Conservation (phyloP, 2,888 invertebrate genomes). For the Dimorphilus gyrociliatus region DNA sequence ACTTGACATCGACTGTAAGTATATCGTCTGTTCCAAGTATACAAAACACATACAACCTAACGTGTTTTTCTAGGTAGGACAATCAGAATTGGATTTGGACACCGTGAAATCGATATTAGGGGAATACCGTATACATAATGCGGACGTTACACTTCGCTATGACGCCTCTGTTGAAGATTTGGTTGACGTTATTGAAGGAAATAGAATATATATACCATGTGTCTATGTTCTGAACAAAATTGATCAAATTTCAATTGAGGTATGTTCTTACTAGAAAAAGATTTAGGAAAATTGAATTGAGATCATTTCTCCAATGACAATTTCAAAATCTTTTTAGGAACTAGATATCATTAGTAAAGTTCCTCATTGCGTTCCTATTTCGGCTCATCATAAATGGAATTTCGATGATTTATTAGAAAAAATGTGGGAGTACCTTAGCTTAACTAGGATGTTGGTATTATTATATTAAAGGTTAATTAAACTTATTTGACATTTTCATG, state of each 20-base stretch:
- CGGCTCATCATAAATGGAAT: slow-evolving; percentile 98
- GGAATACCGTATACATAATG: slow-evolving; percentile 97
- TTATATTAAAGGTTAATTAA: background rate
- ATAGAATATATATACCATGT: slow-evolving; percentile 92
- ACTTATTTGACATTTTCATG: background rate
- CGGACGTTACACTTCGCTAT: slow-evolving; percentile 68
- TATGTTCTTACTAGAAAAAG: slow-evolving; percentile 11
- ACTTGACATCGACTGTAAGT: slow-evolving; percentile 45
- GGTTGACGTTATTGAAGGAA: slow-evolving; percentile 95
- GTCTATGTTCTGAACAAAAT: slow-evolving; percentile 98
- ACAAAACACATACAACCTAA: background rate
- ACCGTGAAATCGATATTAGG: slow-evolving; percentile 85
- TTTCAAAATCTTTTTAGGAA: slow-evolving; percentile 52
- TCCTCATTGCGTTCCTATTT: slow-evolving; percentile 98
- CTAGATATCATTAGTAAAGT: slow-evolving; percentile 92
- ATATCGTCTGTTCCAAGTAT: background rate
- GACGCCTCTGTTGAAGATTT: slow-evolving; percentile 90
- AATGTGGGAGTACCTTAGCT: slow-evolving; percentile 92
- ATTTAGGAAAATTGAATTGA: background rate
- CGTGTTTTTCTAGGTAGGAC: slow-evolving; percentile 43
- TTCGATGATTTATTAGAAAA: slow-evolving; percentile 83
- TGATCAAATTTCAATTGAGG: slow-evolving; percentile 50
- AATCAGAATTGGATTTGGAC: slow-evolving; percentile 82
- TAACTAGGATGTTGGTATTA: slow-evolving; percentile 65
- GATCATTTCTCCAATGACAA: background rate